Conservation (phyloP, 2,888 invertebrate genomes). For the Drosophila incognita region DNA sequence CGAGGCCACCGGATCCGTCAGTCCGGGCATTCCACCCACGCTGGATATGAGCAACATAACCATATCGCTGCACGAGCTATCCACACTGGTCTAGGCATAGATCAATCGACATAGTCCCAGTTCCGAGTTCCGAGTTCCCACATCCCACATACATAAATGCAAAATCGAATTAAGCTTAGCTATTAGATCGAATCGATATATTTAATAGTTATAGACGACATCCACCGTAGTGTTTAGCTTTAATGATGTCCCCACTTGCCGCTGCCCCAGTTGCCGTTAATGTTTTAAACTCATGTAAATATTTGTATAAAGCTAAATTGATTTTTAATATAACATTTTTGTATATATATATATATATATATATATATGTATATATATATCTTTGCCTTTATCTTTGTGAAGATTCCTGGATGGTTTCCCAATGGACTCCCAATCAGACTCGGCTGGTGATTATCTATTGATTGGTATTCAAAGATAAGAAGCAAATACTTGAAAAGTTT, state of each 20-base stretch:
- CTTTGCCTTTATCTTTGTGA: background rate
- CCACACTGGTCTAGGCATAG: slow-evolving; percentile 87
- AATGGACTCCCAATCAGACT: background rate
- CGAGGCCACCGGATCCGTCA: slow-evolving; percentile 87
- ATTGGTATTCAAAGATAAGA: background rate
- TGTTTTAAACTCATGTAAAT: slow-evolving; percentile 58
- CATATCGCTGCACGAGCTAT: slow-evolving; percentile 89
- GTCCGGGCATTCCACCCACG: slow-evolving; percentile 88
- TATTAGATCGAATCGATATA: slow-evolving; percentile 12
- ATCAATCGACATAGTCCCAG: background rate
- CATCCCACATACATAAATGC: slow-evolving; percentile 15
- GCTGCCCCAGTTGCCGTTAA: slow-evolving; percentile 28
- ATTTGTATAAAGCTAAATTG: slow-evolving; percentile 58
- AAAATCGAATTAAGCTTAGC: slow-evolving; percentile 27
- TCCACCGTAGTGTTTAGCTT: slow-evolving; percentile 61
- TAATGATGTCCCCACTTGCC: slow-evolving; percentile 50
- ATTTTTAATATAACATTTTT: slow-evolving; percentile 6
- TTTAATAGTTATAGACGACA: slow-evolving; percentile 31
- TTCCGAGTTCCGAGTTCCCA: background rate
- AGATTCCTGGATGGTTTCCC: background rate
- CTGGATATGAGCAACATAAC: slow-evolving; percentile 88
- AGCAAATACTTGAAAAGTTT: background rate
- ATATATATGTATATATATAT: slow-evolving; percentile 2
- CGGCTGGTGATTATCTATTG: background rate
- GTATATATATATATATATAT: slow-evolving; percentile 11